Percentiles rank a stretch among this genome's conserved stretches.
phyloP scores from a whole-genome alignment of 2,888 invertebrate species.

The Steinernema scapterisci region DNA sequence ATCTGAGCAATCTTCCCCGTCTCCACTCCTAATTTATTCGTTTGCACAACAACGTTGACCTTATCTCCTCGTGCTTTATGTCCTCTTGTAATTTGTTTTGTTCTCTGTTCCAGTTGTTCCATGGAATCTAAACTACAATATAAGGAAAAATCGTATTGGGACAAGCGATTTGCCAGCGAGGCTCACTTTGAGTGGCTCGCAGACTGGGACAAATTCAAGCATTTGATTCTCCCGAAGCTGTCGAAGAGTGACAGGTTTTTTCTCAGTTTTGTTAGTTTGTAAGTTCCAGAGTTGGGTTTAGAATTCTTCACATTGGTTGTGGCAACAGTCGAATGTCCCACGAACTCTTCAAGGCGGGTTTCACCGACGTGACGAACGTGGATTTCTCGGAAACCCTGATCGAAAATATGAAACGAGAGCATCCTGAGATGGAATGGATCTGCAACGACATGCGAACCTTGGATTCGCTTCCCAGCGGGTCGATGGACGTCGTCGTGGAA shows the following conservation, averaged over 20 bases:
- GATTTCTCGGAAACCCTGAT: constrained; percentile 70
- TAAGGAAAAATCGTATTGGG: constrained; percentile 53
- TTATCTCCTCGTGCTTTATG: too few species aligned
- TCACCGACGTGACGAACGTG: constrained; percentile 68
- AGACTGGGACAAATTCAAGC: constrained; percentile 47
- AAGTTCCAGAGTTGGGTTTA: constrained; percentile 11
- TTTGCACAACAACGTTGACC: constrained; percentile 11
- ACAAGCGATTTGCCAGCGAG: constrained; percentile 52
- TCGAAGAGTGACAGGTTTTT: constrained; percentile 40
- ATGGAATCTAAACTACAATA: constrained; percentile 54
- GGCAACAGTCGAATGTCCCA: constrained; percentile 70
- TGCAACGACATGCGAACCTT: constrained; percentile 69
- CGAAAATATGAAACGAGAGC: constrained; percentile 50
- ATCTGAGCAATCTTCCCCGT: not conserved
- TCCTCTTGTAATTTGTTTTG: too few species aligned
- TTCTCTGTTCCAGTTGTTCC: not conserved
- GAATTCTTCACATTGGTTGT: constrained; percentile 68
- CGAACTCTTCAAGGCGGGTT: constrained; percentile 69
- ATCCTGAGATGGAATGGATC: constrained; percentile 69
- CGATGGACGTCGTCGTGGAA: constrained; percentile 70
- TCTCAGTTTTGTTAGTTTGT: not conserved
- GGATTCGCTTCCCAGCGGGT: constrained; percentile 52
- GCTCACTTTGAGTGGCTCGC: constrained; percentile 54
- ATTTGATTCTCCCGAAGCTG: constrained; percentile 45
- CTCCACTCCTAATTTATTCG: constrained; percentile 26